phyloP scores from a whole-genome alignment of 2,113 vertebrate species.

The Oxyruncus cristatus region DNA sequence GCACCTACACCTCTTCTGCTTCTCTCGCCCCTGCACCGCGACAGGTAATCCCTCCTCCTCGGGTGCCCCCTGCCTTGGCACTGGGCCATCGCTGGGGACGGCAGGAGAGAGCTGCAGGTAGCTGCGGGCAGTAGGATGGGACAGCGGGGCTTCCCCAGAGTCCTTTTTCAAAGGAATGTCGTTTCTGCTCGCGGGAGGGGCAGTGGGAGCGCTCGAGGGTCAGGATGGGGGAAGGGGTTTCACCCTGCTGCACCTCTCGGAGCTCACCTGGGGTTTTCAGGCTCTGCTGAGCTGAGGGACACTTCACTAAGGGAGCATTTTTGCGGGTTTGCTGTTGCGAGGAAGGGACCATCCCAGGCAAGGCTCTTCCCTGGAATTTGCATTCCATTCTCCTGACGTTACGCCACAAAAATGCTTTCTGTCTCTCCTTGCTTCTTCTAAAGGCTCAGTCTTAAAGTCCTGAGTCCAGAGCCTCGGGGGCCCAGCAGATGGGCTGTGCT shows the following conservation, averaged over 20 bases:
- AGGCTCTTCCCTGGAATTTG: neutral
- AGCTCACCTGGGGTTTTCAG: fast-evolving
- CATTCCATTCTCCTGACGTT: neutral
- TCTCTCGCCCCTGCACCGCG: fast-evolving
- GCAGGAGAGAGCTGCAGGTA: neutral
- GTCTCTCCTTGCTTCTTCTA: neutral
- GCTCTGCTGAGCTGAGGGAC: neutral
- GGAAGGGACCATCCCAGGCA: neutral
- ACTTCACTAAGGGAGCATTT: neutral
- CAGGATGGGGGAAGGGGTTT: neutral
- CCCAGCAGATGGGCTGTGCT: neutral
- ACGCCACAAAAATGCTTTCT: neutral
- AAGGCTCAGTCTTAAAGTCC: neutral
- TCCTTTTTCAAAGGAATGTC: neutral
- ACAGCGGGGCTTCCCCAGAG: fast-evolving
- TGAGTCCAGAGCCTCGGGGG: fast-evolving
- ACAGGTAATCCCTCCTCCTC: neutral
- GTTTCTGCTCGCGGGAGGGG: fast-evolving
- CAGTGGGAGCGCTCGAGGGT: fast-evolving
- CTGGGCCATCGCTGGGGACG: neutral
- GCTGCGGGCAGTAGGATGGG: fast-evolving
- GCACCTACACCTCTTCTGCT: neutral
- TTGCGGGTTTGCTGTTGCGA: neutral
- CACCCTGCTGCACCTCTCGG: neutral
- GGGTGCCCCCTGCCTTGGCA: neutral